Evolutionary conservation across 2,888 invertebrate species (phyloP).

Genomic region (Ecliptopera silaceata): DNA sequence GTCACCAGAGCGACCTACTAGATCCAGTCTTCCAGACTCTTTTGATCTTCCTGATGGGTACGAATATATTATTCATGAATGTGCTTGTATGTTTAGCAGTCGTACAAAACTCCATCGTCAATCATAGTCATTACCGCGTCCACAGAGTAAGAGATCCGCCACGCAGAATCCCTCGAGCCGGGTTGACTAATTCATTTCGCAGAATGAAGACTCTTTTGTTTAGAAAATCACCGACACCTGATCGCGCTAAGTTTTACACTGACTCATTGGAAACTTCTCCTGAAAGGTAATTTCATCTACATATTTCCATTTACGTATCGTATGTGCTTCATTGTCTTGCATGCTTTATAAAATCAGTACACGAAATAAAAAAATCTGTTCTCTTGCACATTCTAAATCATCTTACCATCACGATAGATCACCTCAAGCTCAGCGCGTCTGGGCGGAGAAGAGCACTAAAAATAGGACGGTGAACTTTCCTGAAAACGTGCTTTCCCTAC

Average conservation of each 20-base stretch:
- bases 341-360: too few species aligned
- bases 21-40: slow-evolving; percentile 45
- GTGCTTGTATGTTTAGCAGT: neutral
- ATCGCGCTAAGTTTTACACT: slow-evolving; percentile 42
- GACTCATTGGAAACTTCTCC: slow-evolving; percentile 53
- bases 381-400: neutral
- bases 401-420: slow-evolving; percentile 42
- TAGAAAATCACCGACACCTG: slow-evolving; percentile 31
- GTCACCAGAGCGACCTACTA: slow-evolving; percentile 37
- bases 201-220: slow-evolving; percentile 27
- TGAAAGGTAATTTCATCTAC: slow-evolving; percentile 44
- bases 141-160: slow-evolving; percentile 9
- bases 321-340: too few species aligned
- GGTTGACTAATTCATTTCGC: slow-evolving; percentile 40
- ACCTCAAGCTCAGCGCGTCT: slow-evolving; percentile 44
- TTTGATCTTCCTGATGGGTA: slow-evolving; percentile 55
- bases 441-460: slow-evolving; percentile 52
- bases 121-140: neutral
- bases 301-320: neutral
- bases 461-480: slow-evolving; percentile 69
- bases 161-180: slow-evolving; percentile 13
- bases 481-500: slow-evolving; percentile 55
- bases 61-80: neutral
- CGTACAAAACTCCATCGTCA: neutral
- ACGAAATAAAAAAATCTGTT: neutral